Percentiles rank a stretch among this genome's conserved stretches.
phyloP scores from a whole-genome alignment of 1,140 invertebrate species.

The Drosophila auraria region DNA sequence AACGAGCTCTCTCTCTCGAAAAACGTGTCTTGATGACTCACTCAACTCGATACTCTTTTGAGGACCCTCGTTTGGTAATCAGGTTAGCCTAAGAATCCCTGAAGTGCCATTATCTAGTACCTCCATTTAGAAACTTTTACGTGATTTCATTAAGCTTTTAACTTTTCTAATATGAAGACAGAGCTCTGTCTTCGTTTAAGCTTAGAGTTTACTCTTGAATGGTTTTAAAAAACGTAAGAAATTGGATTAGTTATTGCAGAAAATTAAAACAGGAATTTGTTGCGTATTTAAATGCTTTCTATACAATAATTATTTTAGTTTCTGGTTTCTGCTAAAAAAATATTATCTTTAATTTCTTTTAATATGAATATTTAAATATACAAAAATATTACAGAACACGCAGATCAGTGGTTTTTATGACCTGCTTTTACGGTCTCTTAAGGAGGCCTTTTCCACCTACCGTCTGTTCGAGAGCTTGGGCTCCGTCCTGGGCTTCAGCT shows the following conservation, averaged over 20 bases:
- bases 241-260: too few relatives aligned
- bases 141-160: slow-evolving; percentile 5
- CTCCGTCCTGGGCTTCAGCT: too few relatives aligned
- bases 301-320: too few relatives aligned
- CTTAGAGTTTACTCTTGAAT: not conserved
- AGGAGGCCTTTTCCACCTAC: too few relatives aligned
- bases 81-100: not conserved
- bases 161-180: not conserved
- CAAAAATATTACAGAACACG: not conserved
- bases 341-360: too few relatives aligned
- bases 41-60: slow-evolving; percentile 6
- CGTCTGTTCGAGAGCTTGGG: too few relatives aligned
- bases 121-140: not conserved
- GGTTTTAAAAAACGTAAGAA: not conserved
- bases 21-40: not conserved
- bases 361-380: not conserved
- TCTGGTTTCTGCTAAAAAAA: not conserved
- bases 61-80: slow-evolving; percentile 15
- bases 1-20: slow-evolving; percentile 5
- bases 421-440: too few relatives aligned
- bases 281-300: not conserved
- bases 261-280: not conserved
- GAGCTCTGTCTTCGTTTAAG: not conserved
- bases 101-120: not conserved
- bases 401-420: too few relatives aligned